A percentile compares a stretch with the other conserved stretches of the same genome.
Evolutionary conservation across 2,113 vertebrate species (phyloP).

Genomic region (Aegithalos caudatus): DNA sequence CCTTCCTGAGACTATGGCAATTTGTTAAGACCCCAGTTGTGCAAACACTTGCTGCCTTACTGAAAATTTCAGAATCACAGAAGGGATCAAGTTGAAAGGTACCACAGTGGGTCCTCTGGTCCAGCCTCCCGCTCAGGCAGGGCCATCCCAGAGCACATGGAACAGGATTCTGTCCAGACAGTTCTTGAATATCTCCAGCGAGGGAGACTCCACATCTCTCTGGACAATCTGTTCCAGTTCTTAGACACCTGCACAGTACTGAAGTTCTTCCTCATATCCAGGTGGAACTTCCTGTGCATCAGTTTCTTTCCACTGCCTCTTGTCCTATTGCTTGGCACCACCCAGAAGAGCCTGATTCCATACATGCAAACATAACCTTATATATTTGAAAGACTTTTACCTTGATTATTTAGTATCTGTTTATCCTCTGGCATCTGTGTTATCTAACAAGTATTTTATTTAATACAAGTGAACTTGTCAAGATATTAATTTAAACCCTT

Average conservation of each 20-base stretch:
- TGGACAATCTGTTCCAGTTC: background rate
- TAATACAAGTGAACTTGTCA: background rate
- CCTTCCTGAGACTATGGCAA: background rate
- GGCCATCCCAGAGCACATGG: background rate
- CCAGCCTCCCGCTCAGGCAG: background rate
- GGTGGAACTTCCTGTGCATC: background rate
- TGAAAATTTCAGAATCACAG: background rate
- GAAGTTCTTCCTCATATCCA: background rate
- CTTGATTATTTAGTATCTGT: background rate
- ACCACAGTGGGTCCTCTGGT: background rate
- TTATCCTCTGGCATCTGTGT: background rate
- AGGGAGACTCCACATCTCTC: background rate
- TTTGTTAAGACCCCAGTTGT: background rate
- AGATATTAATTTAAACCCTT: background rate
- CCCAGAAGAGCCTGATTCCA: background rate
- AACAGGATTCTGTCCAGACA: accelerated
- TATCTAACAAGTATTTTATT: background rate
- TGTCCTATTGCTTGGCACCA: background rate
- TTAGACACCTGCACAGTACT: background rate
- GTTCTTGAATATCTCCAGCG: background rate
- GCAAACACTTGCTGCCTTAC: background rate
- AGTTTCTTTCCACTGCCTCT: background rate
- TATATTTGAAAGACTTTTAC: background rate
- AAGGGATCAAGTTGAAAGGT: background rate
- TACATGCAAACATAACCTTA: background rate